phyloP scores from a whole-genome alignment of 2,113 vertebrate genomes.

The Caretta caretta region DNA sequence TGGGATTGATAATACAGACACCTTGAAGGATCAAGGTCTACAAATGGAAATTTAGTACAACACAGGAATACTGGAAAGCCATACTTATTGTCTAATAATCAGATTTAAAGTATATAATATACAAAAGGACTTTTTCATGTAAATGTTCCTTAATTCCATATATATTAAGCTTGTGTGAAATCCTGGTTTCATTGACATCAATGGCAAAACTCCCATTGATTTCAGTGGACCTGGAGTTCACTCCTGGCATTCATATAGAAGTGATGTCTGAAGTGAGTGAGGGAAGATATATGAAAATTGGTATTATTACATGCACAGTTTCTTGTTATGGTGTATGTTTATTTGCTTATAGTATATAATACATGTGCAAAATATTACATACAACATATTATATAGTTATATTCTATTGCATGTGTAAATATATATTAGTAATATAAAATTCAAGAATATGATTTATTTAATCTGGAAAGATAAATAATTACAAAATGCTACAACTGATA shows the following conservation, averaged over 20 bases:
- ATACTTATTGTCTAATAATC: too few relatives aligned
- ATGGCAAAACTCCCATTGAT: neutral
- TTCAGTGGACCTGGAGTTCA: neutral
- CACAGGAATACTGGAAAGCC: too few relatives aligned
- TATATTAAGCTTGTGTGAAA: too few relatives aligned
- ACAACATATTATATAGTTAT: neutral
- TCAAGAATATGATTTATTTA: neutral
- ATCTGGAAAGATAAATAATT: neutral
- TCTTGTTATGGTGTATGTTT: neutral
- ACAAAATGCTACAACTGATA: neutral
- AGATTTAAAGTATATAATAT: too few relatives aligned
- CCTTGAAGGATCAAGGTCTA: too few relatives aligned
- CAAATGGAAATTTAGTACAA: too few relatives aligned
- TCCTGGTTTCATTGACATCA: too few relatives aligned
- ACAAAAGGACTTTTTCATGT: too few relatives aligned
- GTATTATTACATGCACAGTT: neutral
- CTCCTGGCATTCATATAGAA: neutral
- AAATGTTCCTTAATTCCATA: too few relatives aligned
- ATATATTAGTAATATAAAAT: neutral
- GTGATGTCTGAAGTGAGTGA: neutral
- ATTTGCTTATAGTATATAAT: neutral
- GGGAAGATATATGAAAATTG: neutral
- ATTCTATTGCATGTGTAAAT: neutral
- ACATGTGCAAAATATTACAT: neutral
- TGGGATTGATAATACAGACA: too few relatives aligned